Base-by-base conservation (phyloP, 1,140 invertebrate genomes). In the Drosophila dunni region DNA sequence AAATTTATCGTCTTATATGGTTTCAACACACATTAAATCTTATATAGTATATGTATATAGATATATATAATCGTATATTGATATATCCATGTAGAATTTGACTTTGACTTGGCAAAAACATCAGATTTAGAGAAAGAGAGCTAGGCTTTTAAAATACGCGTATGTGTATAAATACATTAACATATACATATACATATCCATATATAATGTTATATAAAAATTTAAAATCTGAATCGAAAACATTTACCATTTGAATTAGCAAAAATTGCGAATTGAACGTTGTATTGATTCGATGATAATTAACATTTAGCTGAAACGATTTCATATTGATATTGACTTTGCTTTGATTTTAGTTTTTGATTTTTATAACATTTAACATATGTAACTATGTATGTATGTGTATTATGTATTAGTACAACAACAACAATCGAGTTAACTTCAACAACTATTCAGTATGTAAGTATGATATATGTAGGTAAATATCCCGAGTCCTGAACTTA, bases 141-240 rank as follows among this genome's bases (percentile, higher is more conserved):
- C 75, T 85, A 75, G 63, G 60, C 51, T 79, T 64, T 64, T 70
- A 65, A 70, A 68, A 70, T 45, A 56, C 34, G 29, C 66, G 3
- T 50, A 10, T 46, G n/a, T 63, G 17, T 63, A 17, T 17, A 50
- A 40, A n/a, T 63, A 24, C 38, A n/a, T n/a, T n/a, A n/a, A n/a
- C n/a, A 57, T 42, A 45, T 29, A 29, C 24, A 10, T 46, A 7
- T 63, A 29, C 58, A 17, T 17, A 50, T 53, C 9, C 57, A 24
- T 33, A 57, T 42, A 45, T 73, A 33, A 51, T 64, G 48, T 64
- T 71, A 75, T 83, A 82, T 83, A 83, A 85, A 85, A 86, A 69
- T 51, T 76, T 79, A 79, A 85, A 86, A 82, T 82, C 64, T 54
- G 63, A 82, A 78, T 82, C 75, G 70, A 88, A 78, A 85, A 88